These are phyloP conservation scores for Hexactinellida sp. DNA, from an alignment of 37 sponge, comb jelly and placozoan species.

Conservation along the genomic window DNA sequence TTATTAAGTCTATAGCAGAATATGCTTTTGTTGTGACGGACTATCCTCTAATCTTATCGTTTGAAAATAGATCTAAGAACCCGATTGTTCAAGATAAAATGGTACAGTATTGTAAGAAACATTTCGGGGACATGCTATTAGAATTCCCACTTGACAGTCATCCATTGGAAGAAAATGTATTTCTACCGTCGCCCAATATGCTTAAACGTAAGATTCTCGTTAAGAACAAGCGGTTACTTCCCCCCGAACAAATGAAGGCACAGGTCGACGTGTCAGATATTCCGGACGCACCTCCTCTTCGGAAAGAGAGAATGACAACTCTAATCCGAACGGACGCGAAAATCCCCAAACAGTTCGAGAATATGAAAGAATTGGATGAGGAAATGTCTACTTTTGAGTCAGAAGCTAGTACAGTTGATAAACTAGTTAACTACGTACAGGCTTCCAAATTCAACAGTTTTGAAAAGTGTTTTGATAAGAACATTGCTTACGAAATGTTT, in stretches of 20 bases:
- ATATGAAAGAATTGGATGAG: neutral
- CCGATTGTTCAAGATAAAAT: conserved; percentile 11
- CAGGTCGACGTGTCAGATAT: neutral
- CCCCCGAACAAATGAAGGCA: neutral
- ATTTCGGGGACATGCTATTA: conserved; percentile 63
- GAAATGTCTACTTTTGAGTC: neutral
- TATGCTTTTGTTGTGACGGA: conserved; percentile 76
- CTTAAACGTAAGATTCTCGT: conserved; percentile 63
- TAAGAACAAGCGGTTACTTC: conserved; percentile 46
- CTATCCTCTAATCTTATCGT: conserved; percentile 73
- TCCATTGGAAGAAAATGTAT: conserved; percentile 44
- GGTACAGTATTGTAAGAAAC: neutral
- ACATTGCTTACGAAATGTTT: conserved; percentile 9
- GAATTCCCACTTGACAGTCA: conserved; percentile 40
- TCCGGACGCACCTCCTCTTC: neutral
- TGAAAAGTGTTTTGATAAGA: neutral
- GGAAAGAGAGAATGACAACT: neutral
- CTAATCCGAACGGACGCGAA: neutral
- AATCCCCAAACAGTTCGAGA: neutral
- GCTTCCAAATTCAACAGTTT: neutral
- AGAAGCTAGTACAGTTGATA: neutral
- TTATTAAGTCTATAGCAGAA: conserved; percentile 60
- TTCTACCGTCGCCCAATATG: conserved; percentile 54
- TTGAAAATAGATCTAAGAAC: conserved; percentile 54
- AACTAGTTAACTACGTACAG: conserved; percentile 3